These are phyloP conservation scores for Oceanites oceanicus DNA, from an alignment of 2,113 vertebrate species.

Conservation along the genomic window DNA sequence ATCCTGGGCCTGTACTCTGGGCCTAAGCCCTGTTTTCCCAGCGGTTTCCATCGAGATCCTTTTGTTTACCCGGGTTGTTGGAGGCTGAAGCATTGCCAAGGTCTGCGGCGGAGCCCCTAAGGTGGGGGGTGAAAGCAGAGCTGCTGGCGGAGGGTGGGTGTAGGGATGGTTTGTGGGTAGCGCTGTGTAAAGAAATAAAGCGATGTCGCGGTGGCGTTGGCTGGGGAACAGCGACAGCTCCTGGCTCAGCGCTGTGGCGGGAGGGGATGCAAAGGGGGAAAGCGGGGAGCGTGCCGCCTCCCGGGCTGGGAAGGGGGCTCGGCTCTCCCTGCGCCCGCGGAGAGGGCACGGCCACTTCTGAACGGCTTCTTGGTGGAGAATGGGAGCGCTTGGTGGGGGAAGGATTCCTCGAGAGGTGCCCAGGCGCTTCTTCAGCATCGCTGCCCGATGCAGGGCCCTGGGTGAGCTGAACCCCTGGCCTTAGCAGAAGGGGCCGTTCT, in stretches of 20 bases:
- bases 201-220: neutral
- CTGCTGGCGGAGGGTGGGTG: neutral
- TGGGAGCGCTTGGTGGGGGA: rapidly evolving
- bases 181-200: neutral
- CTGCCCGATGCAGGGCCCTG: rapidly evolving
- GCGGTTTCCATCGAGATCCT: neutral
- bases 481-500: rapidly evolving
- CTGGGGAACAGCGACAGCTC: neutral
- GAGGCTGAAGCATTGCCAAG: neutral
- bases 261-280: neutral
- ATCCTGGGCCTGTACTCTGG: neutral
- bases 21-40: neutral
- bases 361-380: rapidly evolving
- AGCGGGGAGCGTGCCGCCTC: neutral
- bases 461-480: neutral
- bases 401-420: neutral
- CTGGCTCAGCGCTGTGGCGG: neutral
- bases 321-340: too few species aligned
- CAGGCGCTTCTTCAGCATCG: neutral
- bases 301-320: rapidly evolving
- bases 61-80: neutral
- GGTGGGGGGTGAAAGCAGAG: neutral
- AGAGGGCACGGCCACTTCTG: rapidly evolving
- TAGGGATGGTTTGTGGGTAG: neutral
- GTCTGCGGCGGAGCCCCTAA: neutral